Base-by-base conservation (phyloP, 1,140 invertebrate genomes). In the Dendroctonus ponderosae region DNA sequence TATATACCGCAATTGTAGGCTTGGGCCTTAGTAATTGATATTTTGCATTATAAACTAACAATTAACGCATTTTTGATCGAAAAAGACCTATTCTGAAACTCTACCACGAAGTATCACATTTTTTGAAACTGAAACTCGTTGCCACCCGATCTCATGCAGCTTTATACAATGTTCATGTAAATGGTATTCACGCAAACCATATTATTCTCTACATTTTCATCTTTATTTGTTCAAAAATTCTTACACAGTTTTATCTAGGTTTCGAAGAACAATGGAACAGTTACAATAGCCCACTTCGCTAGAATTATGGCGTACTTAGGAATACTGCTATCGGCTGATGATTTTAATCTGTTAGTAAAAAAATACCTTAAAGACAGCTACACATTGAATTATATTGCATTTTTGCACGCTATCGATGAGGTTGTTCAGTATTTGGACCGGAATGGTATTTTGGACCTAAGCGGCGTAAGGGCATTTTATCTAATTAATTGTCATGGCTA, bases 311-410 rank as follows among this genome's bases (percentile, higher is more conserved):
- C 85, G 71, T 89, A 85, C 73, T 78, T 89, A 66, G 84, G 84
- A 26, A 83, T 90, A 44, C 77, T 85, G 3, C 74, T 90, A 5
- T 85, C 84, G 0, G 78, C 85, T 2, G 82, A 86, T 8, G 88
- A 90, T 75, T 89, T 88, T 72, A 80, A 85, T 68, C 75, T 90
- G 5, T 77, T 90, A 0, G 80, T 89, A 11, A 86, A 88, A 46
- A 84, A 85, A 69, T 90, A 87, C 72, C 80, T 87, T 60, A 88
- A 87, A 70, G 84, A 89, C 75, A 83, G 83, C 3, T 90, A 89
- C 75, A 85, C 87, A 6, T 74, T 90, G 0, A 89, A 90, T 77
- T 90, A 90, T 72, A 82, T 89, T 9, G 87, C 87, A 14, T 90
- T 90, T 71, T 73, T 90, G 0, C 82, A 85, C 39, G 82, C 83